phyloP scores from a whole-genome alignment of 2,113 vertebrate species.

The Phoxinus phoxinus region DNA sequence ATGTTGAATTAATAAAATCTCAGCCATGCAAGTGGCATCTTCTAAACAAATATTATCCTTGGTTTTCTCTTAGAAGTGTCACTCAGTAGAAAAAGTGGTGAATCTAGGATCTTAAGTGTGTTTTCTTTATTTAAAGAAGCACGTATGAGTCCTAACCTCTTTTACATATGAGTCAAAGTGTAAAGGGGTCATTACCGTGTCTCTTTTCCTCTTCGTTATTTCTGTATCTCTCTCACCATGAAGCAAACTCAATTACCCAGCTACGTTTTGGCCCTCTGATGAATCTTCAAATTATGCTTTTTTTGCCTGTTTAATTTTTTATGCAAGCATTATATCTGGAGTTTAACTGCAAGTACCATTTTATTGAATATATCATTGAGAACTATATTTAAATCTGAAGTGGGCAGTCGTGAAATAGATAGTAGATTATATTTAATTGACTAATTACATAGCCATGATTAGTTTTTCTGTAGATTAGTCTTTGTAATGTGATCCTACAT shows the following conservation, averaged over 20 bases:
- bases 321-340: constrained; percentile 79
- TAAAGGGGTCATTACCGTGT: background rate
- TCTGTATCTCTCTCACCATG: constrained; percentile 65
- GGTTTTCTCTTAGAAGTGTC: background rate
- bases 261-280: constrained; percentile 73
- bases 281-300: constrained; percentile 77
- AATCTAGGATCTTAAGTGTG: background rate
- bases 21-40: background rate
- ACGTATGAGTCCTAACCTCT: background rate
- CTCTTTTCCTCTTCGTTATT: constrained; percentile 35
- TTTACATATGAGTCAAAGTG: constrained; percentile 19
- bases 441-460: constrained; percentile 78
- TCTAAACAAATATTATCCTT: constrained; percentile 28
- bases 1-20: constrained; percentile 15
- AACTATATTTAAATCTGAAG: constrained; percentile 83
- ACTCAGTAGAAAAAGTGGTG: background rate
- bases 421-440: constrained; percentile 80
- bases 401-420: constrained; percentile 68
- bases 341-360: constrained; percentile 83
- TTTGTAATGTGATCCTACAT: constrained; percentile 74
- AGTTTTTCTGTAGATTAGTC: constrained; percentile 75
- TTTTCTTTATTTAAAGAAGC: constrained; percentile 4
- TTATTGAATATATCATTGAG: constrained; percentile 85
- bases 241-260: constrained; percentile 73
- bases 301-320: constrained; percentile 74